Evolutionary conservation across 2,888 invertebrate species (phyloP).

Genomic region (Nephrotoma guestfalica): DNA sequence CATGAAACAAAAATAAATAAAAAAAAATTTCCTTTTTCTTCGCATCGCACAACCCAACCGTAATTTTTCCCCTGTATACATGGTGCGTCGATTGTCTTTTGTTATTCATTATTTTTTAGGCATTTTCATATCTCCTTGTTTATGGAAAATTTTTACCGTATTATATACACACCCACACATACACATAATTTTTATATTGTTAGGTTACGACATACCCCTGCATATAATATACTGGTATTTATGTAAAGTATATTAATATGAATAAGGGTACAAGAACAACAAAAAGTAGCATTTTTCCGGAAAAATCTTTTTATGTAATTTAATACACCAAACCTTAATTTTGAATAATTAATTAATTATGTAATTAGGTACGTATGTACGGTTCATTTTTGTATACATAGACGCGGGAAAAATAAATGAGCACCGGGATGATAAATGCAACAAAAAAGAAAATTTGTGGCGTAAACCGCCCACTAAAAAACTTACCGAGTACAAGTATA

Average conservation of each 20-base stretch:
- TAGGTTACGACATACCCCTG: background rate
- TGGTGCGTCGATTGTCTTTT: background rate
- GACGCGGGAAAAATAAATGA: background rate
- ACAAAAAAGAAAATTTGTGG: background rate
- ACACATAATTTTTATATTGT: background rate
- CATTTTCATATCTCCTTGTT: background rate
- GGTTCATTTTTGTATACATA: background rate
- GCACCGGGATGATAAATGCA: background rate
- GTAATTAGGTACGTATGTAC: background rate
- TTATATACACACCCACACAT: background rate
- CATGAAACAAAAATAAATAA: background rate
- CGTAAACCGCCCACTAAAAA: background rate
- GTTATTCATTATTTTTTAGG: background rate
- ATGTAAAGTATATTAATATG: background rate
- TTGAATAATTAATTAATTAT: background rate
- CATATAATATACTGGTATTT: background rate
- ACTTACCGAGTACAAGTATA: slow-evolving; percentile 72
- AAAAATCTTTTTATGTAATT: background rate
- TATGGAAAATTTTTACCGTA: background rate
- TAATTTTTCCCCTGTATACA: background rate
- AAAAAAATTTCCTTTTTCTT: background rate
- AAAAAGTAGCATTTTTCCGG: background rate
- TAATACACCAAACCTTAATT: background rate
- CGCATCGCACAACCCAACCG: background rate
- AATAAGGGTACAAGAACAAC: background rate